Percentiles rank a stretch among this genome's conserved stretches.
Evolutionary conservation across 1,140 invertebrate genomes (phyloP).

Genomic region (Drosophila lacertosa): DNA sequence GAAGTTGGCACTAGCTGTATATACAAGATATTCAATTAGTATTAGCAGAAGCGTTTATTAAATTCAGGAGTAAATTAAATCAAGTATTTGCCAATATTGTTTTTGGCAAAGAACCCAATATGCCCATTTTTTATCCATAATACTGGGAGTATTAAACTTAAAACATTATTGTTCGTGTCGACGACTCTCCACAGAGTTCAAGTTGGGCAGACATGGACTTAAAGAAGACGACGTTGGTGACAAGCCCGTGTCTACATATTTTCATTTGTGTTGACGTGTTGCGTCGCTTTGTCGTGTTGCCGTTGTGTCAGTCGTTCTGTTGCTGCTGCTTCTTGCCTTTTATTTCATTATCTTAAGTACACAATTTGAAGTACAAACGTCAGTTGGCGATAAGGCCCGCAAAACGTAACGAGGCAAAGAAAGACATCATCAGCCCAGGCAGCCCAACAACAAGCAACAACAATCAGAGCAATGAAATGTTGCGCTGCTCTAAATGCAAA

Average conservation of each 20-base stretch:
- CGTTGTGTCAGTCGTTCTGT: conserved; percentile 14
- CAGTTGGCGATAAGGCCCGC: conserved; percentile 71
- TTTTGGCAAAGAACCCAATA: neutral
- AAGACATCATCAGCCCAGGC: conserved; percentile 50
- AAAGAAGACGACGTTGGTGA: conserved; percentile 27
- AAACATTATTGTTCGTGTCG: conserved; percentile 23
- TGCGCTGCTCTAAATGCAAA: conserved; percentile 69
- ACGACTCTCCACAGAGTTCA: conserved; percentile 34
- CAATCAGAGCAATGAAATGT: conserved; percentile 53
- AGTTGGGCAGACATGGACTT: conserved; percentile 26
- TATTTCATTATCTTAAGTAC: conserved; percentile 81
- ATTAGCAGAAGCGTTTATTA: too few relatives aligned
- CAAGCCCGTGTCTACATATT: conserved; percentile 49
- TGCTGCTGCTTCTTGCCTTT: conserved; percentile 49
- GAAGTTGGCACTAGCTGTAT: too few relatives aligned
- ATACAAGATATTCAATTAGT: too few relatives aligned
- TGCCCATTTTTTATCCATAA: neutral
- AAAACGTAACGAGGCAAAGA: conserved; percentile 46
- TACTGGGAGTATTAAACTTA: neutral
- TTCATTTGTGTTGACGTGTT: conserved; percentile 41
- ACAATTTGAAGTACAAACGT: conserved; percentile 82
- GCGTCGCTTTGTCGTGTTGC: conserved; percentile 9
- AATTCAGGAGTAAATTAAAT: too few relatives aligned
- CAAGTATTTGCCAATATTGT: too few relatives aligned
- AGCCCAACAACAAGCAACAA: conserved; percentile 41